Conservation (phyloP, 2,113 vertebrate species). For the Amblyornis subalaris region DNA sequence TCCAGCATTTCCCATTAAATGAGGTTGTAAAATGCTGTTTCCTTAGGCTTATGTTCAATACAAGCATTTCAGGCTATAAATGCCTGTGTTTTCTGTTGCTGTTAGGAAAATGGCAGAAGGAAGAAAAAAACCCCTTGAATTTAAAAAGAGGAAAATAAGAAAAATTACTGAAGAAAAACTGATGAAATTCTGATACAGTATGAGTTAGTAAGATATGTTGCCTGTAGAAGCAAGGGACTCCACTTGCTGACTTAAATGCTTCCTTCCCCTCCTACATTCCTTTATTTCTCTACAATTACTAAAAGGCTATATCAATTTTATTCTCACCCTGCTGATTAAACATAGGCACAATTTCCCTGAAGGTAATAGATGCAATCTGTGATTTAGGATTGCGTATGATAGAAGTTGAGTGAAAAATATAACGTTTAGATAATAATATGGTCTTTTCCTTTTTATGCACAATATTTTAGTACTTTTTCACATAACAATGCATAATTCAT, state of each 20-base stretch:
- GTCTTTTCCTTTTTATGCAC: neutral
- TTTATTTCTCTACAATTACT: neutral
- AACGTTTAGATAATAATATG: neutral
- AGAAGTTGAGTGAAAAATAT: neutral
- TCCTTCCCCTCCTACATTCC: neutral
- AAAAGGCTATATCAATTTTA: neutral
- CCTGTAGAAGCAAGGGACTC: neutral
- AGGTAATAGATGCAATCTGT: neutral
- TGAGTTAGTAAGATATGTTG: accelerated
- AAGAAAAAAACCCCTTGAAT: neutral
- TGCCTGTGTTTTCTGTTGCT: neutral
- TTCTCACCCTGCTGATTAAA: neutral
- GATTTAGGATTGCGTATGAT: neutral
- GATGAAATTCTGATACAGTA: neutral
- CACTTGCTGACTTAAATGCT: neutral
- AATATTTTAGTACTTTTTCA: neutral
- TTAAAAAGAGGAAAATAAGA: neutral
- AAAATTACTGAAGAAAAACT: neutral
- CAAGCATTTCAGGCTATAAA: neutral
- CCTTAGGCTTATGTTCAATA: neutral
- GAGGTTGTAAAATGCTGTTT: neutral
- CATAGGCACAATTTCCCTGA: neutral
- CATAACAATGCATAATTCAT: neutral
- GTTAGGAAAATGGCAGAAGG: neutral
- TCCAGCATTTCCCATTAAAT: neutral